These are phyloP conservation scores for Drosophila pachea DNA, from an alignment of 1,140 invertebrate genomes.

Conservation along the genomic window DNA sequence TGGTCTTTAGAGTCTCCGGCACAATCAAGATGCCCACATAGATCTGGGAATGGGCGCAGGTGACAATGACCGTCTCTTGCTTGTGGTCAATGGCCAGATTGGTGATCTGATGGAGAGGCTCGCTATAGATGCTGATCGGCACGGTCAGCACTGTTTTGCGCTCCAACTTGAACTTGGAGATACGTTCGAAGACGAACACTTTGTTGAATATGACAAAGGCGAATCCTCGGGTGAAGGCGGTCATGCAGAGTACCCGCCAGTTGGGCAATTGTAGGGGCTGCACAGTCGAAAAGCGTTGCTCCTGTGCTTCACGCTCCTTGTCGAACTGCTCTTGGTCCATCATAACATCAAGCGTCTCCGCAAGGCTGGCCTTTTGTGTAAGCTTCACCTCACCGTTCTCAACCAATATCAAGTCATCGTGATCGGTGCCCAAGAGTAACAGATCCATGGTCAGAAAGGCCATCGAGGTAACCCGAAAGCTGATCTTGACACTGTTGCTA, in stretches of 20 bases:
- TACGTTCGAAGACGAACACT: conserved; percentile 83
- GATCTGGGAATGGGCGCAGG: conserved; percentile 82
- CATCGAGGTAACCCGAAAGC: conserved; percentile 83
- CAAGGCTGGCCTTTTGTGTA: conserved; percentile 80
- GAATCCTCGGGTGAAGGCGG: conserved; percentile 81
- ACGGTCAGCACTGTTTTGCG: conserved; percentile 81
- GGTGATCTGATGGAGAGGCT: conserved; percentile 79
- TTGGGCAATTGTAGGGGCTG: conserved; percentile 63
- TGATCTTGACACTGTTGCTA: conserved; percentile 87
- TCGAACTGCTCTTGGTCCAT: conserved; percentile 70
- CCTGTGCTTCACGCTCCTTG: conserved; percentile 54
- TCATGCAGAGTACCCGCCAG: conserved; percentile 79
- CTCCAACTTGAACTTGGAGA: conserved; percentile 80
- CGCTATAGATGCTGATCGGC: conserved; percentile 77
- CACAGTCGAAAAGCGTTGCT: conserved; percentile 44
- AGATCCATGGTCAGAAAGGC: conserved; percentile 85
- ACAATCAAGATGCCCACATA: conserved; percentile 81
- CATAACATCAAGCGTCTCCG: conserved; percentile 79
- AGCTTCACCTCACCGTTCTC: conserved; percentile 87
- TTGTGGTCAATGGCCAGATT: conserved; percentile 80
- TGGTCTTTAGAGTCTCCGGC: conserved; percentile 74
- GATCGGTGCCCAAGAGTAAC: conserved; percentile 85
- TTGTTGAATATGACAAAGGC: conserved; percentile 81
- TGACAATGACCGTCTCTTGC: conserved; percentile 81
- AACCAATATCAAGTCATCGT: conserved; percentile 85